Evolutionary conservation across 2,113 vertebrate genomes (phyloP).

Genomic region (Pithys albifrons): DNA sequence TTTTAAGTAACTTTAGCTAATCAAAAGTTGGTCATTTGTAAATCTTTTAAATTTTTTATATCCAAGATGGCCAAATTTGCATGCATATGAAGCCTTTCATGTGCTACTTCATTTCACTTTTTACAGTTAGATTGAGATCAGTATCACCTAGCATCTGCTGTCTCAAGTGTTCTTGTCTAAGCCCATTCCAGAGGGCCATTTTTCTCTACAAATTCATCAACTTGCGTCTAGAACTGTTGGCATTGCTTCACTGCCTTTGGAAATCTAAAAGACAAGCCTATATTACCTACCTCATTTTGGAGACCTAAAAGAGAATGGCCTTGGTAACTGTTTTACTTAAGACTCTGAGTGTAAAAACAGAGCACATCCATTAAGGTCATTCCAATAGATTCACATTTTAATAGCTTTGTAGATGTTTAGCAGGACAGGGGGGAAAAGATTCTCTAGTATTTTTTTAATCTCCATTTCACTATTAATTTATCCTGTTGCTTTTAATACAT

Average conservation of each 20-base stretch:
- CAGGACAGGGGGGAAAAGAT: not conserved
- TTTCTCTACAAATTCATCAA: not conserved
- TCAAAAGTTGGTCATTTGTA: not conserved
- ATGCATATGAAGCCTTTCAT: not conserved
- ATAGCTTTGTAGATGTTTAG: not conserved
- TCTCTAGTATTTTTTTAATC: not conserved
- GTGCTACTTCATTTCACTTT: not conserved
- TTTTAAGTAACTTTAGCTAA: not conserved
- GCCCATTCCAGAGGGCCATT: not conserved
- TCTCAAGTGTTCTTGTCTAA: not conserved
- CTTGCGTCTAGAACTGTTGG: not conserved
- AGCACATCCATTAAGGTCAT: not conserved
- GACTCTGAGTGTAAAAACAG: not conserved
- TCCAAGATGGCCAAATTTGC: not conserved
- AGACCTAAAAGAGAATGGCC: not conserved
- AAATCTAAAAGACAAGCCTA: not conserved
- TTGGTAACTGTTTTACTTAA: not conserved
- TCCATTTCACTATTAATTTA: not conserved
- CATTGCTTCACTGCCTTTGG: not conserved
- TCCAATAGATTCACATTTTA: not conserved
- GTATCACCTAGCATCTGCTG: not conserved
- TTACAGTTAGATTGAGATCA: not conserved
- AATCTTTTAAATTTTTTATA: not conserved
- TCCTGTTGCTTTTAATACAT: not conserved
- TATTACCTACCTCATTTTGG: not conserved